phyloP scores from a whole-genome alignment of 2,888 invertebrate species.

The Mantis religiosa region DNA sequence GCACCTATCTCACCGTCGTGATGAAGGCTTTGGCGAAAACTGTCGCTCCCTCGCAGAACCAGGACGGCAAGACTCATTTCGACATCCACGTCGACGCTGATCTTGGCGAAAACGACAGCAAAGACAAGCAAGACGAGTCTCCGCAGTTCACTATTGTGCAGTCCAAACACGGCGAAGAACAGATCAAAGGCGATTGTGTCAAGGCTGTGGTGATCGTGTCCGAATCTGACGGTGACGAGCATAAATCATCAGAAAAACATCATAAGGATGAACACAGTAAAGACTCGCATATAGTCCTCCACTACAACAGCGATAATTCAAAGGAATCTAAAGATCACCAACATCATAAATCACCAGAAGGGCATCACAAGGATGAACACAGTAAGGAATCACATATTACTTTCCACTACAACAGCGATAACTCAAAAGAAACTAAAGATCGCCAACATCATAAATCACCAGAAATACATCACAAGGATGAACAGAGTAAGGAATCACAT shows the following conservation, averaged over 20 bases:
- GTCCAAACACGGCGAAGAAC: not conserved
- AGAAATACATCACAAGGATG: not conserved
- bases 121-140: not conserved
- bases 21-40: not conserved
- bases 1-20: not conserved
- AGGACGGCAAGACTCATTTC: not conserved
- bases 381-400: no score
- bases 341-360: no score
- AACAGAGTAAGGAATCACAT: no score
- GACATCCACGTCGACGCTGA: constrained; percentile 1
- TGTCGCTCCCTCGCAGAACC: not conserved
- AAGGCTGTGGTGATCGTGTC: not conserved
- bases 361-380: not conserved
- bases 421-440: no score
- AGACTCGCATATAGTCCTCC: no score
- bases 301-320: no score
- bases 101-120: not conserved
- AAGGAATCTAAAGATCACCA: no score
- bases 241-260: not conserved
- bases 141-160: not conserved
- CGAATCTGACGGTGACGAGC: not conserved
- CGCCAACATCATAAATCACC: not conserved
- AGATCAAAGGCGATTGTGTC: not conserved
- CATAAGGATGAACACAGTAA: no score
- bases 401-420: no score